Base-by-base conservation (phyloP, 2,888 invertebrate genomes). In the Nebria salina region DNA sequence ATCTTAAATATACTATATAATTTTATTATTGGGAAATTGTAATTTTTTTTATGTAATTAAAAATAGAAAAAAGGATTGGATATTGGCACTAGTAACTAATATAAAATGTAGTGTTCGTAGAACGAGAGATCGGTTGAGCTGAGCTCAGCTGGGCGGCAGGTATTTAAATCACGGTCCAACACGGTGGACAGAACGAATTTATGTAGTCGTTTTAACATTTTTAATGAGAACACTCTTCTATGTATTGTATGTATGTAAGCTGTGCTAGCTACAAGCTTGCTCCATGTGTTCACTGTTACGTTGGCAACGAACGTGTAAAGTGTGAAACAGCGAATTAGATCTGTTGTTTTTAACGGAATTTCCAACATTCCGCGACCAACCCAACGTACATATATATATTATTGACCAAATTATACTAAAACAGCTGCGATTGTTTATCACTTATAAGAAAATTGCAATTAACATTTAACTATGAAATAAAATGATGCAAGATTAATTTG, bases 181-280 rank as follows among this genome's bases (percentile, higher is more conserved):
- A 73, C 73, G 20, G 73, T 80, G 80, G 80, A 80, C 80, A 75
- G 75, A 72, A 75, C 80, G 54, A 80, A 80, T 80, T 80, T 80
- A 80, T 80, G 75, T 80, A 80, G 80, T 80, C 41, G 80, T 80
- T 75, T 75, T 20, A 75, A 80, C 70, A 80, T 80, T 80, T 80
- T 80, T 80, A 80, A 80, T 80, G 80, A 80, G 80, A 64, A 26
- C 34, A 74, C 68, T 68, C 68, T 66, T 13, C 66, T 8, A 8
- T 66, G n/a, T 66, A 13, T 20, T 66, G 15, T 25, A 8, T 15
- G 15, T 66, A 15, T 13, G 15, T 8, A 9, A n/a, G 7, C n/a
- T 7, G 13, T 20, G n/a, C 66, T 25, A 13, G 20, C 20, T 66
- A 66, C 66, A 25, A 6, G 25, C 34, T 34, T 34, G 34, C 34